These are phyloP conservation scores for Eupithecia insigniata DNA, from an alignment of 2,888 invertebrate species.

Conservation along the genomic window DNA sequence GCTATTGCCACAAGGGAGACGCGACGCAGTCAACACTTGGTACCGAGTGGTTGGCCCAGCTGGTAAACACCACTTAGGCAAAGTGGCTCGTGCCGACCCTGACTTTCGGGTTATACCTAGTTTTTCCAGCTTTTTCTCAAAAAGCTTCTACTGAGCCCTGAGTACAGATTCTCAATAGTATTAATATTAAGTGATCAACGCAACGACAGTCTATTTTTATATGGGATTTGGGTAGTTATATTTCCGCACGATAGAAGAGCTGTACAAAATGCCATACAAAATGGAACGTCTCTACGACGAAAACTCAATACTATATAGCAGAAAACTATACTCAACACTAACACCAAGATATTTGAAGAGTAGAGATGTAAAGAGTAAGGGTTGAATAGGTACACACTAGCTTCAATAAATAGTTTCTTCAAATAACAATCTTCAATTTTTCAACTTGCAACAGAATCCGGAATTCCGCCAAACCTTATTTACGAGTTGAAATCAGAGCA, in stretches of 20 bases:
- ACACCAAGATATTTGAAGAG: background rate
- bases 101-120: background rate
- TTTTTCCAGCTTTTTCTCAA: background rate
- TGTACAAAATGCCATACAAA: no score
- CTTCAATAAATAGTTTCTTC: background rate
- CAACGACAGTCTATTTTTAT: background rate
- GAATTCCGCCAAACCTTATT: conserved; percentile 21
- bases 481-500: conserved; percentile 35
- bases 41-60: background rate
- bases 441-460: background rate
- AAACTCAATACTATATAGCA: background rate
- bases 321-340: background rate
- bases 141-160: background rate
- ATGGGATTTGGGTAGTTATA: background rate
- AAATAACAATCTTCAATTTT: background rate
- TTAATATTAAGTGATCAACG: no score
- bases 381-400: background rate
- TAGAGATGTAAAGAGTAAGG: background rate
- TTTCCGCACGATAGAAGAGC: no score
- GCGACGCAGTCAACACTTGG: background rate
- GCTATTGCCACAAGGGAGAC: background rate
- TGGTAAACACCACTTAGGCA: conserved; percentile 3
- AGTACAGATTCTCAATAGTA: background rate
- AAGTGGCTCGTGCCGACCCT: background rate
- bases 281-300: no score